Percentiles rank a stretch among this genome's conserved stretches.
Evolutionary conservation across 2,113 vertebrate species (phyloP).

Genomic region (Gallinago paraguaiae): DNA sequence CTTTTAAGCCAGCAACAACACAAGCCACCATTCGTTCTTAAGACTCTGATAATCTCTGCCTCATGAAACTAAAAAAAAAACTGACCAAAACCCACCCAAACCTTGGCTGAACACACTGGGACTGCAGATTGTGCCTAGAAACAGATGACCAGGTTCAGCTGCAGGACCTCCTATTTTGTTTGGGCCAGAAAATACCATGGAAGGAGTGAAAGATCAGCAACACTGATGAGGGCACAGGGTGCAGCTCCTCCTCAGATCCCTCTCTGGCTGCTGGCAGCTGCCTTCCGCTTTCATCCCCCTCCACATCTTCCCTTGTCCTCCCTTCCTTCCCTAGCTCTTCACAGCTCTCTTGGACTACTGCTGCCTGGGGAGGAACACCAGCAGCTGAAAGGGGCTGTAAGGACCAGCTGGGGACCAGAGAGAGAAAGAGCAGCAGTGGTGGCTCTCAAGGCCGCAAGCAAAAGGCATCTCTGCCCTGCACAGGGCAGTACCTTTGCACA

Average conservation of each 20-base stretch:
- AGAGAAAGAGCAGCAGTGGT: background rate
- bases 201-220: background rate
- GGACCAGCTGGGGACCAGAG: accelerated
- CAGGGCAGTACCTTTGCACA: background rate
- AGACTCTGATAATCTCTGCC: background rate
- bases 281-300: background rate
- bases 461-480: background rate
- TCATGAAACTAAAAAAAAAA: background rate
- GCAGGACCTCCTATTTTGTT: background rate
- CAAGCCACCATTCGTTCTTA: background rate
- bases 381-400: background rate
- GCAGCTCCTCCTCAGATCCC: background rate
- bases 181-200: accelerated
- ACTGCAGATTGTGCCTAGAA: background rate
- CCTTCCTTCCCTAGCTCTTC: background rate
- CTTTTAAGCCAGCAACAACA: background rate
- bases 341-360: background rate
- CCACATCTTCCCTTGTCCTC: background rate
- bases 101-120: background rate
- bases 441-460: background rate
- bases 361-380: background rate
- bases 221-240: background rate
- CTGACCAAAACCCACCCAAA: background rate
- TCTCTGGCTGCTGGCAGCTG: background rate
- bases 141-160: background rate